Evolutionary conservation across 1,140 invertebrate genomes (phyloP).

Genomic region (Lordiphosa mommai): DNA sequence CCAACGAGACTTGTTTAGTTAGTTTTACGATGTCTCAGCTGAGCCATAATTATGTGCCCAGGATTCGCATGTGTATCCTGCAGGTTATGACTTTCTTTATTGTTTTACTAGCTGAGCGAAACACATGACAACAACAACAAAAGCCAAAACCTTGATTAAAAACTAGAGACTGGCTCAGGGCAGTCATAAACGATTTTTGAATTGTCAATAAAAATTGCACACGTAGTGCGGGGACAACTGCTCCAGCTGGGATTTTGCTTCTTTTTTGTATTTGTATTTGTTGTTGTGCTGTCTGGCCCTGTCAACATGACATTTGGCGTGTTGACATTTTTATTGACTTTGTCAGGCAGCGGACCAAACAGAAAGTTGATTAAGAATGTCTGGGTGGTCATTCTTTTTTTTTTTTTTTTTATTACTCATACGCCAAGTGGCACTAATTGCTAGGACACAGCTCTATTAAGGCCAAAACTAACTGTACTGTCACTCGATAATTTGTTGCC

Average conservation of each 20-base stretch:
- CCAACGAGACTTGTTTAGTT: constrained; percentile 48
- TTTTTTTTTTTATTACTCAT: constrained; percentile 59
- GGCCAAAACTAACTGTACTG: constrained; percentile 42
- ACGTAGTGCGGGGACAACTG: constrained; percentile 6
- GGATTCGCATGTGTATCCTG: too few species aligned
- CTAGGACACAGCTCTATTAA: too few species aligned
- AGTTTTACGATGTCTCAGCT: constrained; percentile 54
- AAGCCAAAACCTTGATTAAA: constrained; percentile 59
- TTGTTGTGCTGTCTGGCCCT: constrained; percentile 56
- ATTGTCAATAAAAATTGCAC: constrained; percentile 69
- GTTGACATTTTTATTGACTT: constrained; percentile 78
- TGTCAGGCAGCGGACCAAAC: constrained; percentile 53
- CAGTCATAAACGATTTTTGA: constrained; percentile 79
- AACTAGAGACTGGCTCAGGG: constrained; percentile 33
- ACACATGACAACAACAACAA: constrained; percentile 13
- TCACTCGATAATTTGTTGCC: too few species aligned
- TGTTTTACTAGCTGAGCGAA: constrained; percentile 47
- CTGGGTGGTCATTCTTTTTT: constrained; percentile 33
- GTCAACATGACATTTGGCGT: constrained; percentile 77
- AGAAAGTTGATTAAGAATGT: constrained; percentile 74
- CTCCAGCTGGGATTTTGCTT: constrained; percentile 4
- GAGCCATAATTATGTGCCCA: constrained; percentile 44
- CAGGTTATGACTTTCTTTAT: constrained; percentile 34
- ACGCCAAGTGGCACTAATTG: constrained; percentile 69
- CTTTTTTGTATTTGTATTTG: constrained; percentile 22